Evolutionary conservation across 64 coral and sea anemone genomes (phyloP), one percentile per base, ranked within the genome.

Genomic region (Montipora foliosa): DNA sequence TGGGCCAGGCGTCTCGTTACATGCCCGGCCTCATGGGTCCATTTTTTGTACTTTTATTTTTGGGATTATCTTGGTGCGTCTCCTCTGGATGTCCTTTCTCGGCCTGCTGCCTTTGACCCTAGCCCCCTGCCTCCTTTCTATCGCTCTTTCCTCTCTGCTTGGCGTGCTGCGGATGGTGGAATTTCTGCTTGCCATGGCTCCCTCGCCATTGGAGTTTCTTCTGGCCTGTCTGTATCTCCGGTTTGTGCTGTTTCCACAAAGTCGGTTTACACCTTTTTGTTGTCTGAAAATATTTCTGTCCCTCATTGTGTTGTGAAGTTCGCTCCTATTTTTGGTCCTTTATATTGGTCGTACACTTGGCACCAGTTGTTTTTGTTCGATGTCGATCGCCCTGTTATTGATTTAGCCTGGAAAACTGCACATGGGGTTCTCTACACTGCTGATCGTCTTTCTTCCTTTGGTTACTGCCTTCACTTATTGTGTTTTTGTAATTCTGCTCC

Each of bases 281-380:
- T 81, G 78, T 76, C 62, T 4, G 47, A 16, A 5, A 47, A 68
- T 45, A 10, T n/a, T 5, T 13, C 1, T 19, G 5, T 59, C 0
- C 88, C 88, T 0, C 24, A 61, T 13, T 90, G 88, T 48, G 5
- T 10, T 0, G 12, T 16, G 1, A 76, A 80, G 55, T 78, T 90
- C 15, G 0, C 4, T 0, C 50, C 57, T 5, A 37, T 37, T 37
- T 89, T 79, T 59, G 88, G 51, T 8, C 1, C 25, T 2, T 21
- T 80, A 0, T 69, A 90, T 49, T 90, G 88, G 88, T 6, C 58
- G 1, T 14, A 45, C 3, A 90, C 88, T 1, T 90, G 88, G 76
- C 6, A 3, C 0, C 44, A 77, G 4, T 8, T 79, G 11, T 78
- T 67, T 44, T 44, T 68, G 3, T 67, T 70, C 22, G 13, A 49